phyloP scores from a whole-genome alignment of 2,113 vertebrate genomes.

The Gambusia affinis region DNA sequence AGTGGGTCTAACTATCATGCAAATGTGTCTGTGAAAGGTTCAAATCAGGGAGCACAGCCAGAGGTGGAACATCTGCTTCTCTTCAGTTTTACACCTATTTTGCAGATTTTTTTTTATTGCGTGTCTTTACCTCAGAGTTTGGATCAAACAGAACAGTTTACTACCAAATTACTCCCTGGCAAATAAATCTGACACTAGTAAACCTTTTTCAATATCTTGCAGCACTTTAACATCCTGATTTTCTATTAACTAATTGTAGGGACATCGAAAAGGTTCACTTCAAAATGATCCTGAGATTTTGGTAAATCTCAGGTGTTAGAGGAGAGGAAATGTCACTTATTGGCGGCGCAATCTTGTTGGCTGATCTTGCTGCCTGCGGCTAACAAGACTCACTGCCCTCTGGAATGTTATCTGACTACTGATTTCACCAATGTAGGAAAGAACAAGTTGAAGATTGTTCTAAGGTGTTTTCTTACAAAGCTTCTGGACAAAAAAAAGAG shows the following conservation, averaged over 20 bases:
- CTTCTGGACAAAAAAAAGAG: too few relatives aligned
- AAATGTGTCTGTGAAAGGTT: conserved; percentile 55
- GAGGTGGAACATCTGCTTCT: too few relatives aligned
- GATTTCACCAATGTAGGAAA: conserved; percentile 5
- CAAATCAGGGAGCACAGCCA: not conserved
- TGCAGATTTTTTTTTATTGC: not conserved
- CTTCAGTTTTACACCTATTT: not conserved
- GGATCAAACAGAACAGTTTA: not conserved
- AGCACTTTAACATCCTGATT: not conserved
- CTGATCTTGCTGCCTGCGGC: not conserved
- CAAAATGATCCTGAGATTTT: not conserved
- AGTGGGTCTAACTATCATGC: conserved; percentile 62
- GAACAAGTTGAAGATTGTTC: not conserved
- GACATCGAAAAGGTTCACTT: not conserved
- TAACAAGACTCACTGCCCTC: not conserved
- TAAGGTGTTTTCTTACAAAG: not conserved
- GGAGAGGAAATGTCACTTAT: not conserved
- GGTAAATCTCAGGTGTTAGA: not conserved
- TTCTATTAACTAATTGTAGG: too few relatives aligned
- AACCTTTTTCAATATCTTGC: not conserved
- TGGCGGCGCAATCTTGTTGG: not conserved
- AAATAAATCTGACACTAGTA: not conserved
- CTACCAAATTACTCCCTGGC: not conserved
- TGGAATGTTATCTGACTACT: conserved; percentile 52
- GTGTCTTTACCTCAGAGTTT: not conserved